Evolutionary conservation across 2,888 invertebrate species (phyloP).

Genomic region (Scotopteryx bipunctaria): DNA sequence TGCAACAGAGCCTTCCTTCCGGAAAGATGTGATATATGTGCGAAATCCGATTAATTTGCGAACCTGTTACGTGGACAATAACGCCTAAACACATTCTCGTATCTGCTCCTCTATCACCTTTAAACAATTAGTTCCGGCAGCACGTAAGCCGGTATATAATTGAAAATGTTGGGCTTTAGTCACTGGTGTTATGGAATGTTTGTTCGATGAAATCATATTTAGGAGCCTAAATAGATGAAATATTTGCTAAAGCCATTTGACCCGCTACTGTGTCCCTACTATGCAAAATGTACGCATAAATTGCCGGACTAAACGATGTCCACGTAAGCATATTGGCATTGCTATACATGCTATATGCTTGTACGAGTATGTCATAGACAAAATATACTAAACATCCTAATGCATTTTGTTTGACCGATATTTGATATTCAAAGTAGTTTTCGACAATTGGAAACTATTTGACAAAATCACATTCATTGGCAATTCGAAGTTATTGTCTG

Average conservation of each 20-base stretch:
- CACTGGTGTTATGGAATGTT: slow-evolving; percentile 11
- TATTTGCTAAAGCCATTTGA: slow-evolving; percentile 19
- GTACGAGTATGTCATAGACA: no score
- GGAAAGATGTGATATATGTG: slow-evolving; percentile 60
- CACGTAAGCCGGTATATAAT: slow-evolving; percentile 47
- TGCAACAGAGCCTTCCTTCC: slow-evolving; percentile 46
- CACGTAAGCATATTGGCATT: neutral
- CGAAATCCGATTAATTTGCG: slow-evolving; percentile 72
- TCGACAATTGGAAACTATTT: slow-evolving; percentile 25
- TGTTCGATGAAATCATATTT: slow-evolving; percentile 19
- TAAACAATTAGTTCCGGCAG: slow-evolving; percentile 53
- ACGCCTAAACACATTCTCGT: slow-evolving; percentile 65
- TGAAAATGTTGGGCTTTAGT: slow-evolving; percentile 42
- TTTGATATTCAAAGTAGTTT: slow-evolving; percentile 3
- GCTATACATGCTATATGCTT: neutral
- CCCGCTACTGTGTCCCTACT: no score
- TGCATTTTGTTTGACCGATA: neutral
- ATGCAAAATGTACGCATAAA: slow-evolving; percentile 10
- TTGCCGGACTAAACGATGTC: slow-evolving; percentile 1
- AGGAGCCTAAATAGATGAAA: slow-evolving; percentile 14
- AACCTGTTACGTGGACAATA: slow-evolving; percentile 66
- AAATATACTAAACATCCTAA: no score
- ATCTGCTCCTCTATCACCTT: slow-evolving; percentile 51
- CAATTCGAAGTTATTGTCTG: slow-evolving; percentile 33
- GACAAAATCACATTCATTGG: slow-evolving; percentile 31